phyloP scores from a whole-genome alignment of 2,113 vertebrate species.

The Gavialis gangeticus region DNA sequence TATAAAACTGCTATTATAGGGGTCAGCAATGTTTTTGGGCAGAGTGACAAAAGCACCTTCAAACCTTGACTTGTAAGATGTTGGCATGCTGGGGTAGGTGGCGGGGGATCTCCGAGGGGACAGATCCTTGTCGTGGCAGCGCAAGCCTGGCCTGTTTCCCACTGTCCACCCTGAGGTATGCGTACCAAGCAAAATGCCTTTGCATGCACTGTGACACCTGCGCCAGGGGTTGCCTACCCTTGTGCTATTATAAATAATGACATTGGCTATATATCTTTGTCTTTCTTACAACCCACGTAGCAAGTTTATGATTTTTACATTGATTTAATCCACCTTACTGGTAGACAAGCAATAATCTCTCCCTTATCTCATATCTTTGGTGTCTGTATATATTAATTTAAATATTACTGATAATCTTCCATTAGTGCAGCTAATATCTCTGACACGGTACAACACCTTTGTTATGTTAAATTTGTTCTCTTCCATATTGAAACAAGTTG shows the following conservation, averaged over 20 bases:
- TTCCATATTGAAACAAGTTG: background rate
- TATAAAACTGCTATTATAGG: too few species aligned
- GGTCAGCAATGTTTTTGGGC: too few species aligned
- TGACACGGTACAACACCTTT: background rate
- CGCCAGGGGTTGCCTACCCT: background rate
- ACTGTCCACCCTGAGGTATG: too few species aligned
- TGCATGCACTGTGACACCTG: too few species aligned
- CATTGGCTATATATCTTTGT: conserved; percentile 1
- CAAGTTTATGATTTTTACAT: conserved; percentile 17
- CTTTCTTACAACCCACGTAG: background rate
- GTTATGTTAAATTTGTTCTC: background rate
- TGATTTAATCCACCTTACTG: background rate
- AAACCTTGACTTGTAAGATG: too few species aligned
- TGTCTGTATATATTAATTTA: conserved; percentile 19
- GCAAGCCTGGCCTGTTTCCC: too few species aligned
- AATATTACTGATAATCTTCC: background rate
- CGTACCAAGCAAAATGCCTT: too few species aligned
- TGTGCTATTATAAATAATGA: background rate
- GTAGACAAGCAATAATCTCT: conserved; percentile 16
- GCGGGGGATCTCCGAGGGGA: too few species aligned
- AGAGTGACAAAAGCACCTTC: too few species aligned
- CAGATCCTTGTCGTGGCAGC: too few species aligned
- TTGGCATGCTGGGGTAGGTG: too few species aligned
- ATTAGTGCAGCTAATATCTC: background rate
- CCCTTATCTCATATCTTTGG: background rate